Base-by-base conservation (phyloP, 2,888 invertebrate genomes). In the Trachelus troglodyta region DNA sequence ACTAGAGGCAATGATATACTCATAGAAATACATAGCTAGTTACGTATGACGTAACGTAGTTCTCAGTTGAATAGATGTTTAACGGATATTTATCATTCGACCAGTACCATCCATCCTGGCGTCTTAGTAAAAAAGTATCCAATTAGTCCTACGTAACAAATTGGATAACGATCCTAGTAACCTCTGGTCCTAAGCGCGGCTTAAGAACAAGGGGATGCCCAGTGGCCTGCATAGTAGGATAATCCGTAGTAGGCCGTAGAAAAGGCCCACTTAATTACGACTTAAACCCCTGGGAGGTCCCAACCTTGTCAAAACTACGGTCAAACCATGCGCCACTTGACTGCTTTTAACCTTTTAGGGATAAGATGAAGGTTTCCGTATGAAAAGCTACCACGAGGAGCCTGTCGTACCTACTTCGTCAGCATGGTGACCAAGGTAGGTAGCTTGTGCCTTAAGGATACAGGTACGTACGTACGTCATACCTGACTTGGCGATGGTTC, bases 251-350 rank as follows among this genome's bases (percentile, higher is more conserved):
- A 34, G 81, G 76, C 79, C 73, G 76, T 56, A 75, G 79, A 82
- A 77, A 40, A 76, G 79, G 79, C 73, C 79, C 77, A 81, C 85
- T 86, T 88, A 88, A 88, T 89, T 88, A 85, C 84, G 81, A 82
- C 82, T 86, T 83, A 83, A 82, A 79, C 80, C 81, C 75, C 69
- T 80, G 81, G 86, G 83, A 84, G 85, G 84, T 84, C 83, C 37
- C 76, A 75, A 75, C 76, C 75, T 84, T 85, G 87, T 86, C 86
- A 87, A 85, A 88, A 86, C 83, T 83, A 35, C 74, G 34, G 74
- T 23, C 35, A 74, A 74, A 12, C 74, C 30, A 35, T 30, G 12
- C 79, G 56, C 77, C 82, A 79, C 79, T 83, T 69, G 79, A 82
- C 77, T 34, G 81, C 80, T 81, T 83, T 84, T 78, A 79, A 74